phyloP scores from a whole-genome alignment of 2,888 invertebrate genomes.

The Ametastegia equiseti region DNA sequence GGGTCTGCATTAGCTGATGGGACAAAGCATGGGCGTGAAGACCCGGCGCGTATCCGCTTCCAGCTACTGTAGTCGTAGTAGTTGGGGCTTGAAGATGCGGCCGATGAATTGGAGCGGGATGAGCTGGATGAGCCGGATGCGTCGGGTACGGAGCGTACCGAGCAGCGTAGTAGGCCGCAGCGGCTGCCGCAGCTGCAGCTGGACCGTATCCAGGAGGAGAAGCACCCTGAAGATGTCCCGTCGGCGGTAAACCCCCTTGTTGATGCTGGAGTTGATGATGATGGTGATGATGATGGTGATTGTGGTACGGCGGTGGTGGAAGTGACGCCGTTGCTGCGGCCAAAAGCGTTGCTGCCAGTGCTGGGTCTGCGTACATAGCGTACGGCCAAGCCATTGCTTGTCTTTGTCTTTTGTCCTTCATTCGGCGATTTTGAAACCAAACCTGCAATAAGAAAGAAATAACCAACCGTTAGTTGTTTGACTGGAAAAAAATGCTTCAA shows the following conservation, averaged over 20 bases:
- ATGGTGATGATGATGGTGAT: constrained; percentile 61
- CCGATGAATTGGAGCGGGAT: constrained; percentile 78
- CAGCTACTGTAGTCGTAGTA: constrained; percentile 65
- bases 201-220: constrained; percentile 77
- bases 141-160: constrained; percentile 80
- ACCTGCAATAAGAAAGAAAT: constrained; percentile 81
- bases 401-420: constrained; percentile 98
- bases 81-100: constrained; percentile 76
- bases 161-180: constrained; percentile 79
- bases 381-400: constrained; percentile 98
- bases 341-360: constrained; percentile 93
- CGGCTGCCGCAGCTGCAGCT: constrained; percentile 75
- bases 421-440: constrained; percentile 98
- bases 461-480: not conserved
- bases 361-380: constrained; percentile 95
- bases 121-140: constrained; percentile 76
- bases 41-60: constrained; percentile 55
- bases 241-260: constrained; percentile 61
- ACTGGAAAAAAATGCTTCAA: not conserved
- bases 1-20: constrained; percentile 34
- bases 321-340: constrained; percentile 91
- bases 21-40: constrained; percentile 43
- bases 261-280: constrained; percentile 55
- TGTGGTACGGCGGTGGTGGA: constrained; percentile 77
- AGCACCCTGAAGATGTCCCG: constrained; percentile 79